These are phyloP conservation scores for Azorinus chamasolen DNA, from an alignment of 2,888 invertebrate species.

Conservation along the genomic window DNA sequence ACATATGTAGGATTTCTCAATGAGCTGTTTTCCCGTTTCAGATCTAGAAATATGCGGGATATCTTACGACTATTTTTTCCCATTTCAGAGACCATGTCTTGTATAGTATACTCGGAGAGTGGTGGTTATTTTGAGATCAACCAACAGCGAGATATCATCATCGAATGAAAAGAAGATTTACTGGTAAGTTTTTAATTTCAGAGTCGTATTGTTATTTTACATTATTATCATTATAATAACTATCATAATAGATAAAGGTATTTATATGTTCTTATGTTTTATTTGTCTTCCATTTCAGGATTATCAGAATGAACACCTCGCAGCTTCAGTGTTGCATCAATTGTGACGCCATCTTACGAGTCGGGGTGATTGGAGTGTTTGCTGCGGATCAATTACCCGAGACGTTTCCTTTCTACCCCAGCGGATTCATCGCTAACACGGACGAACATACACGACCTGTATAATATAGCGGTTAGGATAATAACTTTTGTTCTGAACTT, in stretches of 20 bases:
- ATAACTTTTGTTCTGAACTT: no score
- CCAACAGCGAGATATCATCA: slow-evolving; percentile 12
- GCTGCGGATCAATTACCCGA: slow-evolving; percentile 31
- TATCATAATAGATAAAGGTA: no score
- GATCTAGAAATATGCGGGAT: no score
- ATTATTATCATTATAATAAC: no score
- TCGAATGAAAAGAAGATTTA: background rate
- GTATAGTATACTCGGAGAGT: slow-evolving; percentile 15
- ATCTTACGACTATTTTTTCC: no score
- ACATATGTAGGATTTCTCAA: no score
- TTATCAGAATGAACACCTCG: slow-evolving; percentile 12
- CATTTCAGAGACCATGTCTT: slow-evolving; percentile 19
- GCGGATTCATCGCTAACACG: slow-evolving; percentile 30
- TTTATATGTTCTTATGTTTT: no score
- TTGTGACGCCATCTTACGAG: slow-evolving; percentile 13
- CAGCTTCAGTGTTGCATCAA: slow-evolving; percentile 27
- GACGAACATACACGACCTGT: slow-evolving; percentile 7
- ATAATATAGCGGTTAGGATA: no score
- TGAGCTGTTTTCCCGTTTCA: no score
- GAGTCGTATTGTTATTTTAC: no score
- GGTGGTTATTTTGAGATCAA: slow-evolving; percentile 15
- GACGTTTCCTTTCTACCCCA: background rate
- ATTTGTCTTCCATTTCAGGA: no score
- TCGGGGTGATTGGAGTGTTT: slow-evolving; percentile 8
- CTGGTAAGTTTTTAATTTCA: no score